Percentiles rank a stretch among this genome's conserved stretches.
These are phyloP conservation scores for Fragum fragum DNA, from an alignment of 2,888 invertebrate species.

Conservation along the genomic window DNA sequence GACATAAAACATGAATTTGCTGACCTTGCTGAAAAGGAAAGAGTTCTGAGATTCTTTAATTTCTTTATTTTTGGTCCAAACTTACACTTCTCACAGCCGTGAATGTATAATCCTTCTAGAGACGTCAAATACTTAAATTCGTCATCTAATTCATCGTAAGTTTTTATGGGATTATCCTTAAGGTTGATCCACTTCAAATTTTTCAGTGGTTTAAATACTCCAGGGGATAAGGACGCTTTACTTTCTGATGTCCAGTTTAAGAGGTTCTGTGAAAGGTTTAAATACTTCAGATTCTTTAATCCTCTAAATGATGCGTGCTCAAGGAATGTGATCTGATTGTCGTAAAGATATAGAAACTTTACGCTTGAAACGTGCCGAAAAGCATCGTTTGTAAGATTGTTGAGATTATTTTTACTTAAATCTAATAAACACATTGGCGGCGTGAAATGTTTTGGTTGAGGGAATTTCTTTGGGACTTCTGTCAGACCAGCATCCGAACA, in stretches of 20 bases:
- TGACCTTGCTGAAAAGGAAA: slow-evolving; percentile 31
- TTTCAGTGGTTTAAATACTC: slow-evolving; percentile 26
- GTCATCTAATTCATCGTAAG: slow-evolving; percentile 20
- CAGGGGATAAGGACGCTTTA: not conserved
- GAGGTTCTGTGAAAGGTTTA: slow-evolving; percentile 18
- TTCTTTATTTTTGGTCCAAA: slow-evolving; percentile 37
- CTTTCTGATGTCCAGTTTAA: slow-evolving; percentile 4
- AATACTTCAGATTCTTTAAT: slow-evolving; percentile 1
- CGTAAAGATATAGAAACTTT: slow-evolving; percentile 8
- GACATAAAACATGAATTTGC: slow-evolving; percentile 7
- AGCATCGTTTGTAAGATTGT: not conserved
- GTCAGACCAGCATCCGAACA: not conserved
- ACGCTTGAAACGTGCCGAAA: slow-evolving; percentile 12
- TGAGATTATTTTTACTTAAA: slow-evolving; percentile 2
- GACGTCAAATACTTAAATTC: not conserved
- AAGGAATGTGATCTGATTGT: slow-evolving; percentile 14
- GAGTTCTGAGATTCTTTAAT: slow-evolving; percentile 22
- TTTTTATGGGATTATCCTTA: slow-evolving; percentile 9
- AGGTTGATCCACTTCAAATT: slow-evolving; percentile 16
- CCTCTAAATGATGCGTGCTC: not conserved
- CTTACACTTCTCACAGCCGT: slow-evolving; percentile 15
- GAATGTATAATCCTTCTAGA: slow-evolving; percentile 11
- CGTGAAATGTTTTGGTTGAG: not conserved
- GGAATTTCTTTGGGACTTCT: slow-evolving; percentile 5
- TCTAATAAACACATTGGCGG: slow-evolving; percentile 22